Percentiles rank a stretch among this genome's conserved stretches.
Conservation (phyloP, 2,888 invertebrate genomes). For the Nephrotoma guestfalica region DNA sequence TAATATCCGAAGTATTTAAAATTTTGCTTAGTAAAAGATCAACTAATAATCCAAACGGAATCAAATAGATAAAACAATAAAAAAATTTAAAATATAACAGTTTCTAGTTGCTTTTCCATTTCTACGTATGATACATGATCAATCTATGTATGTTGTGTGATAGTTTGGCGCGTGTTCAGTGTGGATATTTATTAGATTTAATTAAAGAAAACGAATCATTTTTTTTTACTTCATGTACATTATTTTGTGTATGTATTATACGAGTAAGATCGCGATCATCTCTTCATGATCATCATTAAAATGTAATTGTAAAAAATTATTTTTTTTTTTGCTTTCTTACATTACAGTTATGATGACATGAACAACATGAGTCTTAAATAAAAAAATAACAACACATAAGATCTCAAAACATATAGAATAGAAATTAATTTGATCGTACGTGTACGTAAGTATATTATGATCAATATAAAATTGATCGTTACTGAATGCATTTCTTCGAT, state of each 20-base stretch:
- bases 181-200: neutral
- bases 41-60: neutral
- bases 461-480: neutral
- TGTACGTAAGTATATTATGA: neutral
- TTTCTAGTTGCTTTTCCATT: neutral
- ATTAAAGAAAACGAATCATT: neutral
- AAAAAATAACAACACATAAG: neutral
- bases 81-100: neutral
- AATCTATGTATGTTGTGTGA: neutral
- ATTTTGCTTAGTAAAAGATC: neutral
- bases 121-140: neutral
- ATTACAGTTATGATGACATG: neutral
- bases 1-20: neutral
- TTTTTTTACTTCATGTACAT: neutral
- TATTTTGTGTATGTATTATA: neutral
- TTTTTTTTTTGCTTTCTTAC: neutral
- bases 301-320: neutral
- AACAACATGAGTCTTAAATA: neutral
- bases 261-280: neutral
- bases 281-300: neutral
- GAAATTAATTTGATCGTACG: neutral
- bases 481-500: neutral
- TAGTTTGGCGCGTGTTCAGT: neutral
- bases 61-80: neutral
- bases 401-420: neutral